Conservation (phyloP, 2,888 invertebrate genomes). For the Smittia sp. region DNA sequence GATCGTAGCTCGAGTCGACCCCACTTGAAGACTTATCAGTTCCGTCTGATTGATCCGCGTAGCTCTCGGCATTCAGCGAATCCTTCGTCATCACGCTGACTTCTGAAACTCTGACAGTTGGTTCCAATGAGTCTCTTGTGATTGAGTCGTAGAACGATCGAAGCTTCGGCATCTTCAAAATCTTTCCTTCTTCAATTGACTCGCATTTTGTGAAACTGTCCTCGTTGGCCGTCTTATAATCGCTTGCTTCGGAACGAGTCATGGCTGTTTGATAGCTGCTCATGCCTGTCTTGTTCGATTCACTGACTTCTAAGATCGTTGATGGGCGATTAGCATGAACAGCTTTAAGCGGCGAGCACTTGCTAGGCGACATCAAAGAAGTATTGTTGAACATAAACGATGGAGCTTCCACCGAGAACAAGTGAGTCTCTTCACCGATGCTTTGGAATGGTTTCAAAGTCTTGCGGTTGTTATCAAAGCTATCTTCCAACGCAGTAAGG, state of each 20-base stretch:
- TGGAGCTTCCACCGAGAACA: conserved; percentile 1
- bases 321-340: conserved; percentile 17
- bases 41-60: no score
- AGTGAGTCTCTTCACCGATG: neutral
- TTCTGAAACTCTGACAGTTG: neutral
- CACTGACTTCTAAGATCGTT: conserved; percentile 5
- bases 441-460: neutral
- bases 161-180: neutral
- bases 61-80: neutral
- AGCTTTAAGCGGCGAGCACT: conserved; percentile 3
- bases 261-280: conserved; percentile 9
- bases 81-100: neutral
- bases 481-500: neutral
- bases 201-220: neutral
- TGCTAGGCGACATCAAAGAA: neutral
- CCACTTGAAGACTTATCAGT: conserved; percentile 3
- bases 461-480: neutral
- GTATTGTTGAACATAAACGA: conserved; percentile 19
- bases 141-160: neutral
- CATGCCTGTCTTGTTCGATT: neutral
- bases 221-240: conserved; percentile 30
- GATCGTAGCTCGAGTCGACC: neutral
- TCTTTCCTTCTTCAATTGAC: neutral
- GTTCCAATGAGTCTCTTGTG: conserved; percentile 26
- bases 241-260: neutral